A percentile compares a stretch with the other conserved stretches of the same genome.
phyloP scores from a whole-genome alignment of 2,888 invertebrate genomes.

The Harpalus rufipes region DNA sequence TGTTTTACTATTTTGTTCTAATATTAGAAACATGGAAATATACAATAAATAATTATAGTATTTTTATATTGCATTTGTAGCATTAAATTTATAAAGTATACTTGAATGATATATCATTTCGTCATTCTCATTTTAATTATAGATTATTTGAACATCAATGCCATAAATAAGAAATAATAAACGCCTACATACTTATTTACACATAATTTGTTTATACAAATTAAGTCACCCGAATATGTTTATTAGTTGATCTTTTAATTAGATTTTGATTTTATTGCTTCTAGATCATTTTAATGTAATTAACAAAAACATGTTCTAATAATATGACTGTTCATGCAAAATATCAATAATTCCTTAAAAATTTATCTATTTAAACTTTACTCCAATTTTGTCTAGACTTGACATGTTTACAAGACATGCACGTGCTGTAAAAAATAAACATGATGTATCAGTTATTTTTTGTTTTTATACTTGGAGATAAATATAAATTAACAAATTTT shows the following conservation, averaged over 20 bases:
- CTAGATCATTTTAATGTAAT: background rate
- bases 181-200: background rate
- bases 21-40: too few relatives aligned
- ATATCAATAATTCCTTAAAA: background rate
- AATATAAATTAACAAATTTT: too few relatives aligned
- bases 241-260: conserved; percentile 10
- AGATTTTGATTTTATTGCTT: conserved; percentile 7
- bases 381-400: background rate
- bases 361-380: conserved; percentile 26
- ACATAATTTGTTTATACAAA: conserved; percentile 4
- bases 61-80: too few relatives aligned
- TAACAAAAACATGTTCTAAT: background rate
- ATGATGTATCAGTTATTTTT: too few relatives aligned
- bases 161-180: background rate
- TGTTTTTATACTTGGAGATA: too few relatives aligned
- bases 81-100: too few relatives aligned
- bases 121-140: too few relatives aligned
- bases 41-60: too few relatives aligned
- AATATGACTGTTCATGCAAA: background rate
- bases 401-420: background rate
- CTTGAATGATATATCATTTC: too few relatives aligned
- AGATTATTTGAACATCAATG: background rate
- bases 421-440: background rate
- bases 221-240: background rate
- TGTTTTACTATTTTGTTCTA: too few relatives aligned